Base-by-base conservation (phyloP, 2,888 invertebrate genomes). In the Cheilosia vulpina region DNA sequence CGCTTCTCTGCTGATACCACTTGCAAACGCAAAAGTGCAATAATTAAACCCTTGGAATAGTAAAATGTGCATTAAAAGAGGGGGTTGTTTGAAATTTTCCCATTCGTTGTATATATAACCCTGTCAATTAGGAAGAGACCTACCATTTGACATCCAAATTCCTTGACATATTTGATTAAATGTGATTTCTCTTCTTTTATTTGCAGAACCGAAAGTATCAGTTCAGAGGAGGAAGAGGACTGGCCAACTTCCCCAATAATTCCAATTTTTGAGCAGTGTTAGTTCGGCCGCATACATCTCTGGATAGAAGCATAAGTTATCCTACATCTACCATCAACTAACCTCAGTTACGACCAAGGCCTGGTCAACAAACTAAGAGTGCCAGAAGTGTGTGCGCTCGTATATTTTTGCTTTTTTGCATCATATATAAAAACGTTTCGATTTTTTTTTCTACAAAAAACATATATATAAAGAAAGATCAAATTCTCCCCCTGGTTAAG, bases 201-300 rank as follows among this genome's bases (percentile, higher is more conserved):
- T 89, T 88, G 53, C 88, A 95, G 95, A 93, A 94, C 94, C 88
- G 94, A 94, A 92, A 94, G 94, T 90, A 93, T 93, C 84, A 94
- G 93, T 90, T 93, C 93, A 63, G 93, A 93, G 89, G 93, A 93
- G 89, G 93, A 92, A 88, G 93, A 93, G 63, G 94, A 94, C 89
- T 94, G 94, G 94, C 94, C 94, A 79, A 93, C 94, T 87, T 94
- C 94, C 89, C 94, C 94, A 77, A 93, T 94, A 19, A 93, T 94
- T 88, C 94, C 94, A 57, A 94, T 94, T 89, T 92, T 92, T 89
- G 92, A 92, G 89, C 91, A 92, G 89, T 92, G 92, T 91, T 92
- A 92, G 89, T 90, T 87, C 87, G 87, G 17, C 71, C 72, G 80
- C 83, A 87, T 79, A 76, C 88, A 88, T 85, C 71, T 38, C 45